Percentiles rank a stretch among this genome's conserved stretches.
These are phyloP conservation scores for Ceyx cyanopectus DNA, from an alignment of 2,113 vertebrate species.

Conservation along the genomic window DNA sequence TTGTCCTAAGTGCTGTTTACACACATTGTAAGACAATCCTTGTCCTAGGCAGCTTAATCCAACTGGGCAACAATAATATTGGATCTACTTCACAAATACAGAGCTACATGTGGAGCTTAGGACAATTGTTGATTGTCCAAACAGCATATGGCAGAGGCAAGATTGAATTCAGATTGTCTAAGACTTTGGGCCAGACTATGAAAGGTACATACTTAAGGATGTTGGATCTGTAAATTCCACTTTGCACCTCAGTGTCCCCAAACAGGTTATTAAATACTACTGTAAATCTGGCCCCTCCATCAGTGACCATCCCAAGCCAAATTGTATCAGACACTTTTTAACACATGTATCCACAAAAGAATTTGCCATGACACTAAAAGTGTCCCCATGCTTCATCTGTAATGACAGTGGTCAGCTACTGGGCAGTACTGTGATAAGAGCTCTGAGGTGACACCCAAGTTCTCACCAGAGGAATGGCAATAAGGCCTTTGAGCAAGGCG, in stretches of 20 bases:
- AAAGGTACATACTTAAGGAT: not conserved
- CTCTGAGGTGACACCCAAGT: not conserved
- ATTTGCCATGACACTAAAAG: not conserved
- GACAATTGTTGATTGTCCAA: not conserved
- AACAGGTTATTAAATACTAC: not conserved
- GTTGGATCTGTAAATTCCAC: not conserved
- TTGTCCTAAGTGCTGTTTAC: slow-evolving; percentile 18
- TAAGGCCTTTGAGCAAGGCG: not conserved
- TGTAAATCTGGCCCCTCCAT: not conserved
- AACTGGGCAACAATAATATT: not conserved
- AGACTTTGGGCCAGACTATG: not conserved
- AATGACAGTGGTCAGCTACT: not conserved
- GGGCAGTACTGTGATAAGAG: not conserved
- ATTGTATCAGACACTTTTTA: not conserved
- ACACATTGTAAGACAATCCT: slow-evolving; percentile 41
- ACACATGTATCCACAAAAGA: not conserved
- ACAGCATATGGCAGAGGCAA: not conserved
- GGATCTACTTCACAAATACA: not conserved
- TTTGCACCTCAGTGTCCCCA: not conserved
- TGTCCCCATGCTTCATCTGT: not conserved
- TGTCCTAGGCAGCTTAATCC: slow-evolving; percentile 1
- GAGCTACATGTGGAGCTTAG: not conserved
- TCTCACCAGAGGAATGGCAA: not conserved
- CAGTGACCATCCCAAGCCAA: not conserved
- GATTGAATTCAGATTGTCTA: not conserved